Conservation (phyloP, 2,797 vertebrate genomes). For the Sciurus carolinensis region DNA sequence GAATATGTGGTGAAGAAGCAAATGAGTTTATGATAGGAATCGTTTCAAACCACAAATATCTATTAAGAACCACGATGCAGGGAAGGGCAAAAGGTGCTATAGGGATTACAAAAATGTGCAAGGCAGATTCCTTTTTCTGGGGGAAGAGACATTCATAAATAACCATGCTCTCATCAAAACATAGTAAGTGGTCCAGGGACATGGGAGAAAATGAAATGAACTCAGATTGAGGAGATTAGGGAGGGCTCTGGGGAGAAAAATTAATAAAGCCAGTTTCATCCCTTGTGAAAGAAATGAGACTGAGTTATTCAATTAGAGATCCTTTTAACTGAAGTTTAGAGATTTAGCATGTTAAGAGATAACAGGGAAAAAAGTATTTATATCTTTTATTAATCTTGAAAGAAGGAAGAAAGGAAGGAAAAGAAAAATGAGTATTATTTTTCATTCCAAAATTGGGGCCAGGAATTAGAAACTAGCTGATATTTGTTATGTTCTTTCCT, state of each 20-base stretch:
- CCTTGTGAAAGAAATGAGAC: constrained; percentile 59
- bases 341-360: constrained; percentile 60
- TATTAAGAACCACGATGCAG: background rate
- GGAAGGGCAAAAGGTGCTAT: background rate
- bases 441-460: constrained; percentile 45
- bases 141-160: constrained; percentile 54
- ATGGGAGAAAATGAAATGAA: constrained; percentile 31
- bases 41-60: constrained; percentile 47
- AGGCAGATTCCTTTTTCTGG: background rate
- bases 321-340: constrained; percentile 42
- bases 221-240: constrained; percentile 24
- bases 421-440: constrained; percentile 38
- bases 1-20: background rate
- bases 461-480: constrained; percentile 3
- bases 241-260: constrained; percentile 44
- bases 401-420: background rate
- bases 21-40: constrained; percentile 8
- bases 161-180: constrained; percentile 46
- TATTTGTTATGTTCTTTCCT: constrained; percentile 52
- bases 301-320: constrained; percentile 45
- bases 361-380: background rate
- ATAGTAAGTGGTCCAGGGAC: constrained; percentile 1
- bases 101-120: background rate
- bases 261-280: constrained; percentile 46
- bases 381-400: constrained; percentile 54